These are phyloP conservation scores for Leucophenga maculata DNA, from an alignment of 2,888 invertebrate species.

Conservation along the genomic window DNA sequence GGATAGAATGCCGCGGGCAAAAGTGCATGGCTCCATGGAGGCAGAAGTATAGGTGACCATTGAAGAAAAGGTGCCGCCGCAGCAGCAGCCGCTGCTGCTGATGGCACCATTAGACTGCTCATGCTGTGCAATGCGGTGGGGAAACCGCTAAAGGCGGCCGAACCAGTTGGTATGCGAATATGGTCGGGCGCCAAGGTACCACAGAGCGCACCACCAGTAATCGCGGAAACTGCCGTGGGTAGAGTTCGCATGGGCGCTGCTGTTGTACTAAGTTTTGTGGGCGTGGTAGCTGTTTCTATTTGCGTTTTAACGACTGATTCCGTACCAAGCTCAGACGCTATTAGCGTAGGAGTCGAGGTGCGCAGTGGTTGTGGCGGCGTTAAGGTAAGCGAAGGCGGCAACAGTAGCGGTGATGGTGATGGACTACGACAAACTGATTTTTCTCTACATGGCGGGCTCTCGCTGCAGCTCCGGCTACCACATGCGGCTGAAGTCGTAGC, in stretches of 20 bases:
- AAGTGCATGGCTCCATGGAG: slow-evolving; percentile 82
- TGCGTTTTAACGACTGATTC: slow-evolving; percentile 9
- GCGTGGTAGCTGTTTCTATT: neutral
- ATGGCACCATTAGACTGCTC: slow-evolving; percentile 70
- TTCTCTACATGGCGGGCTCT: slow-evolving; percentile 23
- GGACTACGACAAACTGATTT: slow-evolving; percentile 48
- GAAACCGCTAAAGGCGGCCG: slow-evolving; percentile 68
- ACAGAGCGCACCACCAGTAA: slow-evolving; percentile 42
- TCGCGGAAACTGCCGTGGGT: slow-evolving; percentile 26
- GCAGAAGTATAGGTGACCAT: slow-evolving; percentile 82
- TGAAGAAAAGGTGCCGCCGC: slow-evolving; percentile 80
- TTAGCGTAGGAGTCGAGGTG: slow-evolving; percentile 59
- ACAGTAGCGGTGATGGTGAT: slow-evolving; percentile 49
- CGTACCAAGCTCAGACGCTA: slow-evolving; percentile 19
- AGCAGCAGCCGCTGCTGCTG: slow-evolving; percentile 76
- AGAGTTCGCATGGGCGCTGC: slow-evolving; percentile 14
- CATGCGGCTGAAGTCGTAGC: neutral
- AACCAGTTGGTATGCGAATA: slow-evolving; percentile 67
- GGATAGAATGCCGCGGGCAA: slow-evolving; percentile 81
- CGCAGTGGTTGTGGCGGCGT: slow-evolving; percentile 57
- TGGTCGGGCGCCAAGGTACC: slow-evolving; percentile 58
- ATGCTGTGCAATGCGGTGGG: slow-evolving; percentile 63
- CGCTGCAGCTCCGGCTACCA: slow-evolving; percentile 44
- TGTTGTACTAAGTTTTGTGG: neutral
- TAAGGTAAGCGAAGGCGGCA: slow-evolving; percentile 43